Evolutionary conservation across 2,113 vertebrate species (phyloP), one percentile per base, ranked within the genome.

Genomic region (Bombycilla garrulus): DNA sequence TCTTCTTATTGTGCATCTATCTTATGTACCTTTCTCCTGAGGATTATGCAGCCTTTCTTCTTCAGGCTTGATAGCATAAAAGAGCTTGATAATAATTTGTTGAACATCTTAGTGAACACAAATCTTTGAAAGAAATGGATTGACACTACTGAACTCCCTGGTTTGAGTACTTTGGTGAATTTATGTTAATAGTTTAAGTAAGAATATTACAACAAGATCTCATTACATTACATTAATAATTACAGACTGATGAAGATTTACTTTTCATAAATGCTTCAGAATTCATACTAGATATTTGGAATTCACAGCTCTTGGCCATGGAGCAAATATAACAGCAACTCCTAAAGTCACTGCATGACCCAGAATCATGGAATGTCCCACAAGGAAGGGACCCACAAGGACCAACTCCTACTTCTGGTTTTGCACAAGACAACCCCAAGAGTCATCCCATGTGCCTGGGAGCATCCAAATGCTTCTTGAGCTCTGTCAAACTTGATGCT

Each of bases 391-490:
- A n/a, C 12, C 11, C 33, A n/a, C n/a, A 53, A 9, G 21, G 7
- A 82, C 15, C 28, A 24, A 18, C 45, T 53, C 24, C 16, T 67
- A 0, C 38, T 31, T n/a, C 45, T 40, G 38, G 3, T 24, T 81
- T 58, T 45, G 38, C 38, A 29, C 29, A 47, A n/a, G 38, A 40
- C 9, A 89, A 5, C 8, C 5, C 29, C 45, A 40, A 18, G n/a
- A 60, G 6, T 45, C 19, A 6, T 15, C 40, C 12, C 22, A 44
- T 21, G 38, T 21, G 28, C 61, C 38, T 60, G 69, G 5, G 7
- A 40, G 11, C 11, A 9, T 45, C 28, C 53, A 53, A n/a, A 67
- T 0, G 0, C 11, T 40, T 60, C 25, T 25, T 60, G 29, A 45
- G 9, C 61, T 89, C n/a, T 81, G 29, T 13, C 28, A 81, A 33